Evolutionary conservation across 2,888 invertebrate genomes (phyloP).

Genomic region (Diogma glabrata): DNA sequence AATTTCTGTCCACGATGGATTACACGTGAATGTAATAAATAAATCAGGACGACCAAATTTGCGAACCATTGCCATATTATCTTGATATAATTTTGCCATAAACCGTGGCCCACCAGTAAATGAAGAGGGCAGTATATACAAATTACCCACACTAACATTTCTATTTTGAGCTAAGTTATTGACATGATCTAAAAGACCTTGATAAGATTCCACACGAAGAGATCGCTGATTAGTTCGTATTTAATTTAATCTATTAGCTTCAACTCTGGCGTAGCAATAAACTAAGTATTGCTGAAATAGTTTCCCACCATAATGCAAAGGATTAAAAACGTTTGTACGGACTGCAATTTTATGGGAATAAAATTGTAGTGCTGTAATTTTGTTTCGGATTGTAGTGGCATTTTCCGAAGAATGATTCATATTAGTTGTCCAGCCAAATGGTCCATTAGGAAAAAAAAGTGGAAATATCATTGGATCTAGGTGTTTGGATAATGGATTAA

Average conservation of each 20-base stretch:
- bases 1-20: no score
- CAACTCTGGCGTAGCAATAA: not conserved
- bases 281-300: not conserved
- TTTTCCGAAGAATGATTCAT: not conserved
- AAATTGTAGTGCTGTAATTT: not conserved
- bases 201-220: no score
- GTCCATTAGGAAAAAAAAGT: not conserved
- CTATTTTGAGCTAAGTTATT: not conserved
- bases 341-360: not conserved
- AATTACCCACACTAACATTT: not conserved
- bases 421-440: not conserved
- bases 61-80: not conserved
- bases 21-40: no score
- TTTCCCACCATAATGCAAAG: not conserved
- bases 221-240: no score
- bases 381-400: not conserved
- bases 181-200: not conserved
- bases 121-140: not conserved
- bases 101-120: no score
- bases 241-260: no score
- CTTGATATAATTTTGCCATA: no score
- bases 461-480: not conserved
- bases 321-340: not conserved
- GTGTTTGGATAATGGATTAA: not conserved
- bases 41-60: no score